Conservation (phyloP, 1,140 invertebrate genomes). For the Glossosoma conforme region DNA sequence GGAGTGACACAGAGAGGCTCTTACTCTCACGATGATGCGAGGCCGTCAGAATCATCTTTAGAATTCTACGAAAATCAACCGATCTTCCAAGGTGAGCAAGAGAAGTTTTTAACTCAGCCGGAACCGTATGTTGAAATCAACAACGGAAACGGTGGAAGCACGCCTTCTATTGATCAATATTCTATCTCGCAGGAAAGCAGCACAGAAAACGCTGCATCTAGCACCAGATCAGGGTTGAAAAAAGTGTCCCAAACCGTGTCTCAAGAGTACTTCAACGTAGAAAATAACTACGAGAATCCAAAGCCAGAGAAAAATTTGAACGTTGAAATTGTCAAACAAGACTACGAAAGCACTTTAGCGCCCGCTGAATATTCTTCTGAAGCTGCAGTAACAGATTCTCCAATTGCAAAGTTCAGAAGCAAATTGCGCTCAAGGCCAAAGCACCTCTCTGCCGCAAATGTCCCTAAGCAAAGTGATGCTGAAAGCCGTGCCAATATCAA, state of each 20-base stretch:
- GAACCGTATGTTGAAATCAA: constrained; percentile 25
- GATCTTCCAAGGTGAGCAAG: constrained; percentile 26
- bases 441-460: constrained; percentile 11
- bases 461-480: constrained; percentile 17
- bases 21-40: constrained; percentile 2
- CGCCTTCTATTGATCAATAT: constrained; percentile 5
- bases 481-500: constrained; percentile 15
- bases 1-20: constrained; percentile 20
- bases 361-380: constrained; percentile 8
- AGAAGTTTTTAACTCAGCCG: constrained; percentile 23
- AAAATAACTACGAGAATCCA: background rate
- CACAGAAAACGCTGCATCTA: constrained; percentile 9
- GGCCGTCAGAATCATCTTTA: constrained; percentile 11
- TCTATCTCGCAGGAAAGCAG: constrained; percentile 7
- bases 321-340: constrained; percentile 10
- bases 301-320: background rate
- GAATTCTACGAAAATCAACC: constrained; percentile 25
- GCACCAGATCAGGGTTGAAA: constrained; percentile 16
- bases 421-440: constrained; percentile 28
- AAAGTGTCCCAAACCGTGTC: constrained; percentile 8
- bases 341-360: constrained; percentile 1
- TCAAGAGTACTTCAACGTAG: background rate
- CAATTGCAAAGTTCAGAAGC: constrained; percentile 28
- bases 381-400: constrained; percentile 19
- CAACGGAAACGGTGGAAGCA: constrained; percentile 9